Evolutionary conservation across 2,888 invertebrate genomes (phyloP).

Genomic region (Drosophila kuntzei): DNA sequence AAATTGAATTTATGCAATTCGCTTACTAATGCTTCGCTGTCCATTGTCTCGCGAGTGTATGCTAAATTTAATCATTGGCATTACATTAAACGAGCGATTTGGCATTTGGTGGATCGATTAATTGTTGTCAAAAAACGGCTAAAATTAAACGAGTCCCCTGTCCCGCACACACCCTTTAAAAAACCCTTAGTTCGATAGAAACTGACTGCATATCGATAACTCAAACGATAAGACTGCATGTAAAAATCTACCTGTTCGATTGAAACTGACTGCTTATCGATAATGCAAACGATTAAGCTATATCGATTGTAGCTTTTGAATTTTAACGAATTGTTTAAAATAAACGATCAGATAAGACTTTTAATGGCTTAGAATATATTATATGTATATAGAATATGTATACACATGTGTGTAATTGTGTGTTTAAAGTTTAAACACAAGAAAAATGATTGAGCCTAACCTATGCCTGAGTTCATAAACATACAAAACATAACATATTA

Average conservation of each 20-base stretch:
- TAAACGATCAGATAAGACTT: slow-evolving; percentile 25
- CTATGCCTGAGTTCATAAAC: slow-evolving; percentile 53
- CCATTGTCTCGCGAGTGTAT: slow-evolving; percentile 49
- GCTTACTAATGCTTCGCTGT: slow-evolving; percentile 36
- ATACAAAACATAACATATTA: slow-evolving; percentile 30
- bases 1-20: not conserved
- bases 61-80: slow-evolving; percentile 76
- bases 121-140: slow-evolving; percentile 70
- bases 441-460: slow-evolving; percentile 12
- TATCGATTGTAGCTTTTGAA: slow-evolving; percentile 13
- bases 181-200: not conserved
- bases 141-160: slow-evolving; percentile 60
- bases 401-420: not conserved
- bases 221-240: not conserved
- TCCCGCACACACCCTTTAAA: not conserved
- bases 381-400: too few species aligned
- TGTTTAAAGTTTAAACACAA: not conserved
- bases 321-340: not conserved
- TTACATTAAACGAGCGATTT: slow-evolving; percentile 63
- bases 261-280: not conserved
- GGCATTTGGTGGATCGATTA: slow-evolving; percentile 70
- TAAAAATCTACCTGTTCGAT: not conserved
- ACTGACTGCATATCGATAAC: not conserved
- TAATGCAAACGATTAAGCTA: not conserved
- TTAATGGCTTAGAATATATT: slow-evolving; percentile 23